These are phyloP conservation scores for Balaeniceps rex DNA, from an alignment of 2,113 vertebrate genomes.

Conservation along the genomic window DNA sequence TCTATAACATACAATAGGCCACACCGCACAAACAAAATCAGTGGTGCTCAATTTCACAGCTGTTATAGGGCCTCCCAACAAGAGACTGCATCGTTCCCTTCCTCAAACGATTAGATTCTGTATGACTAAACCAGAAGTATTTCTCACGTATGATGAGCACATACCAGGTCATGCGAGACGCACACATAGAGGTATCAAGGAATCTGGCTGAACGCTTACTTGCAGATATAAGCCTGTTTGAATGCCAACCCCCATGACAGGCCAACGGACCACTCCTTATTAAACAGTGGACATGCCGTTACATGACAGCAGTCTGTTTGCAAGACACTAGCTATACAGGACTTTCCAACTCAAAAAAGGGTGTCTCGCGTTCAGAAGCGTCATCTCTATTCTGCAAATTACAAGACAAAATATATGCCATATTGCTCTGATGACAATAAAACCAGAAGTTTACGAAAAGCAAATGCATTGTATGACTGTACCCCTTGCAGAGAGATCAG, in stretches of 20 bases:
- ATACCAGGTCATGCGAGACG: not conserved
- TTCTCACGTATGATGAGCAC: rapidly evolving
- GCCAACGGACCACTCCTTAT: not conserved
- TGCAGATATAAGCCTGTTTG: not conserved
- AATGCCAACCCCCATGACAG: not conserved
- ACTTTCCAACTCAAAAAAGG: not conserved
- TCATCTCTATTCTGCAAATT: not conserved
- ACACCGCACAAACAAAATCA: not conserved
- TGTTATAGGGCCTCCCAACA: not conserved
- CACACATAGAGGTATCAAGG: not conserved
- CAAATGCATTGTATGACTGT: not conserved
- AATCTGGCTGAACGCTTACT: not conserved
- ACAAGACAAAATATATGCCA: not conserved
- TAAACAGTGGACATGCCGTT: not conserved
- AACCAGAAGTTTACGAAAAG: not conserved
- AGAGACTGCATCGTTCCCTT: not conserved
- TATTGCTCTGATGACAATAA: not conserved
- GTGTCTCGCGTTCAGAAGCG: not conserved
- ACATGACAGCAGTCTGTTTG: not conserved
- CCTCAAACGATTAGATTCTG: not conserved
- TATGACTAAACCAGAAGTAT: not conserved
- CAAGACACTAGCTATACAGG: not conserved
- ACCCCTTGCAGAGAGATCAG: not conserved
- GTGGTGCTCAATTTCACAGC: not conserved
- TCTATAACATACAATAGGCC: not conserved